Evolutionary conservation across 2,113 vertebrate species (phyloP).

Genomic region (Delphinapterus leucas): DNA sequence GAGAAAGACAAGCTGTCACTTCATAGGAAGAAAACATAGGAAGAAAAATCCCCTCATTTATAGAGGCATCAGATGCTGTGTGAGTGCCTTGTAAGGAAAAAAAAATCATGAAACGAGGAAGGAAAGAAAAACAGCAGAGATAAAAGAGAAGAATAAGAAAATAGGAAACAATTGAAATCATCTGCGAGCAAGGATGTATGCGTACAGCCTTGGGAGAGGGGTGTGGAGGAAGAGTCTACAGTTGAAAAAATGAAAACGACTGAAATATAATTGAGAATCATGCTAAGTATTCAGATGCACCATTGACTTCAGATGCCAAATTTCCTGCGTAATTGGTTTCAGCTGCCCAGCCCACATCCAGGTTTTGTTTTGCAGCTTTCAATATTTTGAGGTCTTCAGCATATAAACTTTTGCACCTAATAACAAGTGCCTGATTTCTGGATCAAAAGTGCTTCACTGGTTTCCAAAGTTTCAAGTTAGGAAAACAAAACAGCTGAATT

Average conservation of each 20-base stretch:
- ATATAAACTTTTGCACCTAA: background rate
- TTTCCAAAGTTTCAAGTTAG: background rate
- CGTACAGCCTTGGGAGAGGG: background rate
- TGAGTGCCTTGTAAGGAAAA: background rate
- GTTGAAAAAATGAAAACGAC: background rate
- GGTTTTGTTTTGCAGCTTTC: background rate
- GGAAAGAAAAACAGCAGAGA: background rate
- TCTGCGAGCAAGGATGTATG: background rate
- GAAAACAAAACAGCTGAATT: background rate
- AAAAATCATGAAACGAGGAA: background rate
- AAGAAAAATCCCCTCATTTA: conserved; percentile 45
- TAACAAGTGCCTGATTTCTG: background rate
- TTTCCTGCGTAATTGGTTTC: conserved; percentile 14
- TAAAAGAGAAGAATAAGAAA: conserved; percentile 36
- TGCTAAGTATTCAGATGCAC: background rate
- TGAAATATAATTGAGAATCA: background rate
- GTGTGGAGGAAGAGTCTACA: background rate
- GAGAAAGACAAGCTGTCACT: conserved; percentile 68
- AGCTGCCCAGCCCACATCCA: background rate
- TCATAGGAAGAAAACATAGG: conserved; percentile 46
- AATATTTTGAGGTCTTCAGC: background rate
- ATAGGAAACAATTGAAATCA: conserved; percentile 26
- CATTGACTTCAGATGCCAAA: background rate
- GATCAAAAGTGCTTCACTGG: background rate
- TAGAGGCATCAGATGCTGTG: background rate